A percentile compares a stretch with the other conserved stretches of the same genome.
Conservation (phyloP, 2,113 vertebrate genomes). For the Amphiprion ocellaris region DNA sequence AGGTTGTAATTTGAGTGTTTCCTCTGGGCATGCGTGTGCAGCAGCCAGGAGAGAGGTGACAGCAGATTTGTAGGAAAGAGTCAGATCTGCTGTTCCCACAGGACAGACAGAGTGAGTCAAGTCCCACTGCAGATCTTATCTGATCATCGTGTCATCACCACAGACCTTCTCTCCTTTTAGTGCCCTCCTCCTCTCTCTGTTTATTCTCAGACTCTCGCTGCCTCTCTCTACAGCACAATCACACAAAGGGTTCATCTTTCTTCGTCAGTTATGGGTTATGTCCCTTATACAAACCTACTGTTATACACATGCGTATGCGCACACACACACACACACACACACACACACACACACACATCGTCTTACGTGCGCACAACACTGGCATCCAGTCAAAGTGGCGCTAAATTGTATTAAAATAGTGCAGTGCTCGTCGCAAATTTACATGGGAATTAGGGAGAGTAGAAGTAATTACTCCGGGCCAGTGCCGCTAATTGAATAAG, state of each 20-base stretch:
- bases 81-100: constrained; percentile 72
- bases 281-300: constrained; percentile 51
- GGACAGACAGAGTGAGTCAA: constrained; percentile 61
- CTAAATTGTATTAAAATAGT: constrained; percentile 86
- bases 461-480: constrained; percentile 82
- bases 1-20: constrained; percentile 45
- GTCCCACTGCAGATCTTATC: constrained; percentile 79
- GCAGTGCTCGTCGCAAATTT: constrained; percentile 83
- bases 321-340: constrained; percentile 37
- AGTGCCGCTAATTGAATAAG: constrained; percentile 82
- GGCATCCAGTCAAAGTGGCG: constrained; percentile 82
- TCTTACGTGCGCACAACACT: constrained; percentile 61
- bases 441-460: constrained; percentile 84
- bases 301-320: background rate
- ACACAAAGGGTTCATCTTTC: constrained; percentile 71
- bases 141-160: constrained; percentile 74
- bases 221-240: constrained; percentile 39
- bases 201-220: constrained; percentile 54
- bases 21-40: constrained; percentile 16
- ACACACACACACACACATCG: constrained; percentile 41
- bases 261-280: constrained; percentile 53
- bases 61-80: constrained; percentile 60
- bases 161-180: constrained; percentile 61
- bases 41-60: constrained; percentile 37
- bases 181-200: constrained; percentile 52